These are phyloP conservation scores for Latrodectus elegans DNA, from an alignment of 2,888 invertebrate species.

Conservation along the genomic window DNA sequence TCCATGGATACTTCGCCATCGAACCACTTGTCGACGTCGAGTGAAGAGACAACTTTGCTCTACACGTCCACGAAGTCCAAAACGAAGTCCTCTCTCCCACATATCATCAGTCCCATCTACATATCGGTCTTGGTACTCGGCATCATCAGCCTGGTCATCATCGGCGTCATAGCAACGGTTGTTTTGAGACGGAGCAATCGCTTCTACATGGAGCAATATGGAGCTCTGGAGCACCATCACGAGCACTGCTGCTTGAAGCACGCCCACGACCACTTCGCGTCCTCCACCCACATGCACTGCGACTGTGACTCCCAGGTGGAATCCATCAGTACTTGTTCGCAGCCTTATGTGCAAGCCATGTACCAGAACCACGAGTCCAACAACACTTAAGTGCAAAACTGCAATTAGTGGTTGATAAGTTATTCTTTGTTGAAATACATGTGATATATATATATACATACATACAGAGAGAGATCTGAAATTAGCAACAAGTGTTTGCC, in stretches of 20 bases:
- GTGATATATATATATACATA: too few relatives aligned
- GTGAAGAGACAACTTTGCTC: not conserved
- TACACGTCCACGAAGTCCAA: slow-evolving; percentile 8
- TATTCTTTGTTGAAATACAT: too few relatives aligned
- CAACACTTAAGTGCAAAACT: slow-evolving; percentile 5
- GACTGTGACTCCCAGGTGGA: slow-evolving; percentile 48
- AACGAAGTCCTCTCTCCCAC: slow-evolving; percentile 31
- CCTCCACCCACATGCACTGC: slow-evolving; percentile 11
- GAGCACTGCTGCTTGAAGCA: slow-evolving; percentile 59
- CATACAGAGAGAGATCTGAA: too few relatives aligned
- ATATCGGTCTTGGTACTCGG: slow-evolving; percentile 75
- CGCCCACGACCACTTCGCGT: not conserved
- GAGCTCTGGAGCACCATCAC: slow-evolving; percentile 60
- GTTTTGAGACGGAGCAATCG: slow-evolving; percentile 73
- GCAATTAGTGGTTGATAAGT: too few relatives aligned
- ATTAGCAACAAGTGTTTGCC: too few relatives aligned
- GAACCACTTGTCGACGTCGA: not conserved
- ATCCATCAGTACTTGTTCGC: slow-evolving; percentile 37
- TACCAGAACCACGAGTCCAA: slow-evolving; percentile 17
- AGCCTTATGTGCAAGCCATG: slow-evolving; percentile 27
- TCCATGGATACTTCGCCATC: not conserved
- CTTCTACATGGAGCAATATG: slow-evolving; percentile 64
- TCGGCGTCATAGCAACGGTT: slow-evolving; percentile 75
- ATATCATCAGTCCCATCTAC: slow-evolving; percentile 74
- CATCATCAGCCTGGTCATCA: slow-evolving; percentile 74